These are phyloP conservation scores for Acronicta alni DNA, from an alignment of 2,888 invertebrate genomes.

Conservation along the genomic window DNA sequence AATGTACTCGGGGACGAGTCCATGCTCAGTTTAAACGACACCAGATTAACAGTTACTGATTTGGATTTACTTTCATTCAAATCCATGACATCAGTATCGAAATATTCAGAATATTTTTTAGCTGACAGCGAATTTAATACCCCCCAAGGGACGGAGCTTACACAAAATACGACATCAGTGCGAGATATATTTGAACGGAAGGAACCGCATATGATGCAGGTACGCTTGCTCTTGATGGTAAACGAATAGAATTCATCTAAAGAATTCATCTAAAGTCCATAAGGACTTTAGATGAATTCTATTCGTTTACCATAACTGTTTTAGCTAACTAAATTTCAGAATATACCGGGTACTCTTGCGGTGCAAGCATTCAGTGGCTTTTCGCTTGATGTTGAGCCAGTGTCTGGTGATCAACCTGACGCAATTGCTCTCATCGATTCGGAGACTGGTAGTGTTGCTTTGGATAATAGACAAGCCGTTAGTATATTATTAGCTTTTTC, in stretches of 20 bases:
- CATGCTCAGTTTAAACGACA: slow-evolving; percentile 54
- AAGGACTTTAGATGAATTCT: background rate
- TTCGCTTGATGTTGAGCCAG: slow-evolving; percentile 70
- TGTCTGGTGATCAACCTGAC: slow-evolving; percentile 74
- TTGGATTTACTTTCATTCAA: slow-evolving; percentile 74
- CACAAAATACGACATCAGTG: slow-evolving; percentile 59
- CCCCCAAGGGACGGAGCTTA: slow-evolving; percentile 20
- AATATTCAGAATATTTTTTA: slow-evolving; percentile 73
- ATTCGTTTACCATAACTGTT: slow-evolving; percentile 2
- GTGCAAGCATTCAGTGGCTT: slow-evolving; percentile 80
- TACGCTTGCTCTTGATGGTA: slow-evolving; percentile 53
- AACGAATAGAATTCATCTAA: too few species aligned
- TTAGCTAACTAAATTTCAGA: slow-evolving; percentile 56
- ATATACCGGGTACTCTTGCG: slow-evolving; percentile 65
- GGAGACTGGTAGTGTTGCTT: slow-evolving; percentile 74
- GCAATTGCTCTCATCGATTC: slow-evolving; percentile 75
- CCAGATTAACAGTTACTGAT: slow-evolving; percentile 58
- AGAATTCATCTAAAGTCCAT: too few species aligned
- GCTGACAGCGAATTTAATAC: slow-evolving; percentile 67
- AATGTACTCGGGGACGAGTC: slow-evolving; percentile 59
- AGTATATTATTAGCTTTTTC: slow-evolving; percentile 21
- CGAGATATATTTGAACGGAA: slow-evolving; percentile 78
- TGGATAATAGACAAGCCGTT: slow-evolving; percentile 72
- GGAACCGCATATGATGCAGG: slow-evolving; percentile 63
- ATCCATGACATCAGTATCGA: slow-evolving; percentile 70